Conservation (phyloP, 2,888 invertebrate species). For the Hemithea aestivaria region DNA sequence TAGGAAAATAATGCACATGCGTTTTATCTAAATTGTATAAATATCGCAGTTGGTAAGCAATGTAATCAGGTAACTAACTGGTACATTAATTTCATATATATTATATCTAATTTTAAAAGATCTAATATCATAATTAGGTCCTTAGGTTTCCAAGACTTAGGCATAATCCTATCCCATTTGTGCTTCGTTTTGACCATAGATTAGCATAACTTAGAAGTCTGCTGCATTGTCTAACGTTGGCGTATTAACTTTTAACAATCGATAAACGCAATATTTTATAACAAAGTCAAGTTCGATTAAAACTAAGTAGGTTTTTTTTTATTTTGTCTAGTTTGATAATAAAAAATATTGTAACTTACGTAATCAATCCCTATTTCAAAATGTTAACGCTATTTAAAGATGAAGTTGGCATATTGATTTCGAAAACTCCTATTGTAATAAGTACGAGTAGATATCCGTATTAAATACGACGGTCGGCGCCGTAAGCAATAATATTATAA, state of each 20-base stretch:
- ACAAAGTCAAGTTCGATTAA: conserved; percentile 20
- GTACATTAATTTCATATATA: conserved; percentile 19
- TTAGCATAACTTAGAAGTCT: conserved; percentile 25
- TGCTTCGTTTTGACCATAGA: conserved; percentile 22
- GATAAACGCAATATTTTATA: conserved; percentile 6
- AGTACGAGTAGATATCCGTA: conserved; percentile 9
- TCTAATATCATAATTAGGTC: conserved; percentile 33
- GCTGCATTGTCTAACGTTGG: conserved; percentile 18
- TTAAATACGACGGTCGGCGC: neutral
- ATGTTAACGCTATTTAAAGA: conserved; percentile 21
- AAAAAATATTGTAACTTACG: conserved; percentile 19
- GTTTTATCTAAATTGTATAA: conserved; percentile 42
- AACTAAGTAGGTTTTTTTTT: conserved; percentile 8
- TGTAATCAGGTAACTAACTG: conserved; percentile 26
- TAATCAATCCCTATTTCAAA: conserved; percentile 23
- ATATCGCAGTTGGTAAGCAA: conserved; percentile 33
- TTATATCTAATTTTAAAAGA: conserved; percentile 29
- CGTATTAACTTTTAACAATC: conserved; percentile 2
- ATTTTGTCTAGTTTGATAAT: conserved; percentile 18
- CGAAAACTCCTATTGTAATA: conserved; percentile 21
- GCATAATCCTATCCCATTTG: conserved; percentile 24
- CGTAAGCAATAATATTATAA: neutral
- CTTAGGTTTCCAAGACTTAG: conserved; percentile 29
- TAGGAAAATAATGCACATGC: conserved; percentile 57
- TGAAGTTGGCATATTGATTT: conserved; percentile 26